Evolutionary conservation across 1,140 invertebrate species (phyloP), one percentile per base, ranked within the genome.

Genomic region (Heliconius congener): DNA sequence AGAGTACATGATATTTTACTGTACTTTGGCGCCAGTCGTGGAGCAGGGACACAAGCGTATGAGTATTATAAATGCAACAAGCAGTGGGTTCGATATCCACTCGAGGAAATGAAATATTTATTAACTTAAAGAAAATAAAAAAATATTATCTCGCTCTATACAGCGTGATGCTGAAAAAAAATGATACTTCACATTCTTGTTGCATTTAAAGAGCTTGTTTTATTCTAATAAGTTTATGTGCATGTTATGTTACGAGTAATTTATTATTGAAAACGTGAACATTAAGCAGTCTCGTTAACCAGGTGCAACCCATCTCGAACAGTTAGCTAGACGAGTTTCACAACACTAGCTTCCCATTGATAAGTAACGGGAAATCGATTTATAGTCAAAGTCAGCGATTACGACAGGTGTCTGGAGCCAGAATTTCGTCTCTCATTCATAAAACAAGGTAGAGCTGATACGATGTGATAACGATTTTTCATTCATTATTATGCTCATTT

Each of bases 351-450:
- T 72, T 82, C 81, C 76, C 81, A 82, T 82, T 82, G 78, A 82
- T 82, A 82, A 81, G 11, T 82, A 82, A 82, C 81, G 81, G 81
- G 78, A 82, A 77, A 77, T 75, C 70, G 70, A 79, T 80, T 77
- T 82, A 82, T 81, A 73, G 50, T 81, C 42, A 81, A 78, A n/a
- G 57, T 78, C n/a, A 74, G 39, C 39, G 66, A 81, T 78, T 73
- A 76, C 73, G 80, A 66, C 80, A 81, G 80, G 80, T 81, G 80
- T 71, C 76, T 60, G 71, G 60, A 78, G 76, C 57, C 75, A 77
- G 80, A 81, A 74, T 75, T 76, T 80, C 60, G 71, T 77, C 42
- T 74, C 72, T 66, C 80, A 81, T 81, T 81, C 80, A 81, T 81
- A 81, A 80, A 81, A 81, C 73, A 37, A 71, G 80, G 76, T 60